Percentiles rank a stretch among this genome's conserved stretches.
Evolutionary conservation across 2,113 vertebrate species (phyloP).

Genomic region (Prietella phreatophila): DNA sequence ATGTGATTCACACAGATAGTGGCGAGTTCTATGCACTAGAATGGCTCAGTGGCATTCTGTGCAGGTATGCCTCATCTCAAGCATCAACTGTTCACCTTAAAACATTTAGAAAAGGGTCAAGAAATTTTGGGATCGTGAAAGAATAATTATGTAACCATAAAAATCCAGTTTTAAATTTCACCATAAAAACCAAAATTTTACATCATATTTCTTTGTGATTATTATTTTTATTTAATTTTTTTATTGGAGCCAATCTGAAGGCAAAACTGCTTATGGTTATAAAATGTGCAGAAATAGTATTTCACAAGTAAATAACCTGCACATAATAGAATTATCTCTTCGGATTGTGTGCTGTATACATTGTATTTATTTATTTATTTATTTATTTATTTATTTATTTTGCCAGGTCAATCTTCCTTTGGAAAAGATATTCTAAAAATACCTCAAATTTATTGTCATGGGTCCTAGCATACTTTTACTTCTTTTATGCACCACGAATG

Average conservation of each 20-base stretch:
- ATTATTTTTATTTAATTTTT: too few relatives aligned
- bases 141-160: background rate
- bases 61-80: background rate
- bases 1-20: slow-evolving; percentile 70
- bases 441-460: background rate
- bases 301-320: background rate
- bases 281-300: background rate
- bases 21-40: slow-evolving; percentile 66
- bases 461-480: background rate
- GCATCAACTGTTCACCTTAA: slow-evolving; percentile 18
- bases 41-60: too few relatives aligned
- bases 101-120: background rate
- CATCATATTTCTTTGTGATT: background rate
- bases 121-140: background rate
- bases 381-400: background rate
- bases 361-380: background rate
- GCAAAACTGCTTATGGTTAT: background rate
- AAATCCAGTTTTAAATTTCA: background rate
- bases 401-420: background rate
- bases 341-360: background rate
- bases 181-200: background rate
- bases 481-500: background rate
- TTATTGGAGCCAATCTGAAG: background rate
- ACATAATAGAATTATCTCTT: background rate
- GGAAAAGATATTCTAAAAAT: background rate